Percentiles rank a stretch among this genome's conserved stretches.
phyloP scores from a whole-genome alignment of 2,113 vertebrate genomes.

The Dermatemys mawii region DNA sequence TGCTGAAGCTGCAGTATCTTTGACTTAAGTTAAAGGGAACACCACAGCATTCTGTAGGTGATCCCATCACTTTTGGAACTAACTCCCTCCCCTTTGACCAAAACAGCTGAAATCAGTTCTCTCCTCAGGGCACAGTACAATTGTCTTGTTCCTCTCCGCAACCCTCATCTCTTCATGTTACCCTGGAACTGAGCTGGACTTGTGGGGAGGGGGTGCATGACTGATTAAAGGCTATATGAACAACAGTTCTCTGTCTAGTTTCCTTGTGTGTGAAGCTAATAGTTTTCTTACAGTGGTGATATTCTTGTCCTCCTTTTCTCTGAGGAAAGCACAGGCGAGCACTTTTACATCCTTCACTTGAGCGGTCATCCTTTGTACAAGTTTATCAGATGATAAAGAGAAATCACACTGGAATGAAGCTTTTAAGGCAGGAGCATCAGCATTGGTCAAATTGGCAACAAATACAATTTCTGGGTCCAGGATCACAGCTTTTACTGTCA shows the following conservation, averaged over 20 bases:
- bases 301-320: slow-evolving; percentile 75
- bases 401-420: slow-evolving; percentile 92
- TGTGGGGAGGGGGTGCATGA: rapidly evolving
- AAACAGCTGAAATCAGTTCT: not conserved
- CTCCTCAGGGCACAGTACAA: not conserved
- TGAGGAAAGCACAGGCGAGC: slow-evolving; percentile 92
- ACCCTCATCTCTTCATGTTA: not conserved
- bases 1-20: not conserved
- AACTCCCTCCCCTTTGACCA: not conserved
- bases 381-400: slow-evolving; percentile 71
- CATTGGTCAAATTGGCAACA: slow-evolving; percentile 90
- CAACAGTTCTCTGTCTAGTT: not conserved
- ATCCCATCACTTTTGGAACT: not conserved
- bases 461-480: slow-evolving; percentile 96
- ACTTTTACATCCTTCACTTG: slow-evolving; percentile 88
- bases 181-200: not conserved
- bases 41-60: not conserved
- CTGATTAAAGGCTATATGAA: rapidly evolving
- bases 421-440: slow-evolving; percentile 89
- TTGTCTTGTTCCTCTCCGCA: not conserved
- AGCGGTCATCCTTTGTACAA: slow-evolving; percentile 82
- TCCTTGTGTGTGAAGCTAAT: not conserved
- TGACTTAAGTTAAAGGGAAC: not conserved
- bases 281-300: slow-evolving; percentile 87
- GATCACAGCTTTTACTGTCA: slow-evolving; percentile 82